phyloP scores from a whole-genome alignment of 1,140 invertebrate species.

The fruit fly (Drosophila melanogaster) region Release_6_plus_ISO1_MT NC_004354.4:14743501-14744000 shows the following conservation, averaged over 20 bases:
- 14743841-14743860: conserved; percentile 22
- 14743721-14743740: conserved; percentile 56
- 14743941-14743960: no score
- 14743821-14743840: conserved; percentile 40
- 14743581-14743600: conserved; percentile 29
- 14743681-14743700: not conserved
- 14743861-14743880: not conserved
- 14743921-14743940: no score
- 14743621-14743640: conserved; percentile 80
- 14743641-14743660: conserved; percentile 58
- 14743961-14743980: no score
- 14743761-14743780: conserved; percentile 76
- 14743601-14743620: conserved; percentile 68
- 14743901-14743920: no score
- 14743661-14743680: conserved; percentile 18
- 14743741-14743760: conserved; percentile 16
- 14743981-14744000: no score
- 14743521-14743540: not conserved
- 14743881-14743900: no score
- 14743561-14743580: not conserved
- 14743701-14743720: conserved; percentile 1
- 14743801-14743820: conserved; percentile 74
- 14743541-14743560: conserved; percentile 7
- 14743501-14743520: conserved; percentile 34
- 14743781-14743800: conserved; percentile 81